phyloP scores from a whole-genome alignment of 2,113 vertebrate genomes.

The Bostrychus sinensis region DNA sequence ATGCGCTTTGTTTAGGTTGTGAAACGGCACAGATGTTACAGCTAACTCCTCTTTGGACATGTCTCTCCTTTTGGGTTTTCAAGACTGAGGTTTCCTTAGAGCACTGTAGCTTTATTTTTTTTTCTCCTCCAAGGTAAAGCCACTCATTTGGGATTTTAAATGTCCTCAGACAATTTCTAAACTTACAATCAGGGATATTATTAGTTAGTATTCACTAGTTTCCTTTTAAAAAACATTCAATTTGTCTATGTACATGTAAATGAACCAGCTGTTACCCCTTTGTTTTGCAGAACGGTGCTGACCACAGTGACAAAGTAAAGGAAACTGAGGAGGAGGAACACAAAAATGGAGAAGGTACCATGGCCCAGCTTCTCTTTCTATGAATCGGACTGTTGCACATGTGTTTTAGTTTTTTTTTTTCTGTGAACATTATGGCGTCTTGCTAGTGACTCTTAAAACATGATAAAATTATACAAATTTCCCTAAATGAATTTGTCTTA shows the following conservation, averaged over 20 bases:
- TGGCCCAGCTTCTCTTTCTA: no score
- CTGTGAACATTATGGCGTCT: no score
- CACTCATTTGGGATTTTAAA: conserved; percentile 18
- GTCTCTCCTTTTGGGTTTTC: conserved; percentile 30
- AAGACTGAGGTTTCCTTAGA: conserved; percentile 32
- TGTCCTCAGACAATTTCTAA: conserved; percentile 23
- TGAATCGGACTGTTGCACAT: neutral
- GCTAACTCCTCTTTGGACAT: conserved; percentile 33
- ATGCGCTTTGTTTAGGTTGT: conserved; percentile 78
- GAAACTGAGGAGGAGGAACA: conserved; percentile 71
- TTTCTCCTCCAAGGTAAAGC: conserved; percentile 49
- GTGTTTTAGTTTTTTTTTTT: no score
- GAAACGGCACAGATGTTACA: conserved; percentile 77
- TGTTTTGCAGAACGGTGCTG: conserved; percentile 74
- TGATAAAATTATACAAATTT: no score
- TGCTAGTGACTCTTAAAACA: neutral
- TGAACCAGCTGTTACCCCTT: neutral
- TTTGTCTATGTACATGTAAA: neutral
- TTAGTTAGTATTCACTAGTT: neutral
- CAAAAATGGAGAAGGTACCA: conserved; percentile 71
- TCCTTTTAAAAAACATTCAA: neutral
- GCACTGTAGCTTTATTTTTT: conserved; percentile 53
- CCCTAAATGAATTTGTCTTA: conserved; percentile 15
- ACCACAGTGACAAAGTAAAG: conserved; percentile 76
- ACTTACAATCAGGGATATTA: conserved; percentile 12